Evolutionary conservation across 2,888 invertebrate species (phyloP).

Genomic region (Campoletis raptor): DNA sequence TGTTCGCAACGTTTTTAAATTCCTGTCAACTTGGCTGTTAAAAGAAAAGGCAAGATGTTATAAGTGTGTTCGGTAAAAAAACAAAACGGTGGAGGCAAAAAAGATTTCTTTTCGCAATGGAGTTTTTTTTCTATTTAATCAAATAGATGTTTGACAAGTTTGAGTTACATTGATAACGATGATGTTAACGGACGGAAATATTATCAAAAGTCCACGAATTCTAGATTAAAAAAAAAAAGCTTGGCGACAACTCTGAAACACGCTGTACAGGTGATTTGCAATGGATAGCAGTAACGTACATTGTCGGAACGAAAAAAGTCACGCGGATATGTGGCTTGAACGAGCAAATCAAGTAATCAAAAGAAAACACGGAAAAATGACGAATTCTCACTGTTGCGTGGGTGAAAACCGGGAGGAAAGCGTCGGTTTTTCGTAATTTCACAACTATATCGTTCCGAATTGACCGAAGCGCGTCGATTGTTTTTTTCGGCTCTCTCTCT

Average conservation of each 20-base stretch:
- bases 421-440: conserved; percentile 44
- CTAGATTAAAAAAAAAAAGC: conserved; percentile 5
- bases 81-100: conserved; percentile 1
- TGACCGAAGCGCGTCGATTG: conserved; percentile 43
- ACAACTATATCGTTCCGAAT: conserved; percentile 32
- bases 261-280: conserved; percentile 40
- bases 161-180: not conserved
- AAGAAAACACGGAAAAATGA: conserved; percentile 72
- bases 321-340: not conserved
- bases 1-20: conserved; percentile 65
- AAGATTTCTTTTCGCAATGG: not conserved
- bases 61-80: not conserved
- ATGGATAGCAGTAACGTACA: conserved; percentile 9
- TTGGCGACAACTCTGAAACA: conserved; percentile 13
- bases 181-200: not conserved
- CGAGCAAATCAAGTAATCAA: conserved; percentile 71
- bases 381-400: conserved; percentile 31
- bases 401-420: conserved; percentile 26
- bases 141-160: not conserved
- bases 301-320: not conserved
- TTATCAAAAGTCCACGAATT: not conserved
- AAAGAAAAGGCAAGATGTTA: conserved; percentile 26
- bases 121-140: not conserved
- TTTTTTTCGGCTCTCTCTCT: conserved; percentile 30
- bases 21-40: conserved; percentile 11